Conservation (phyloP, 2,797 vertebrate genomes). For the Neomorphus geoffroyi region DNA sequence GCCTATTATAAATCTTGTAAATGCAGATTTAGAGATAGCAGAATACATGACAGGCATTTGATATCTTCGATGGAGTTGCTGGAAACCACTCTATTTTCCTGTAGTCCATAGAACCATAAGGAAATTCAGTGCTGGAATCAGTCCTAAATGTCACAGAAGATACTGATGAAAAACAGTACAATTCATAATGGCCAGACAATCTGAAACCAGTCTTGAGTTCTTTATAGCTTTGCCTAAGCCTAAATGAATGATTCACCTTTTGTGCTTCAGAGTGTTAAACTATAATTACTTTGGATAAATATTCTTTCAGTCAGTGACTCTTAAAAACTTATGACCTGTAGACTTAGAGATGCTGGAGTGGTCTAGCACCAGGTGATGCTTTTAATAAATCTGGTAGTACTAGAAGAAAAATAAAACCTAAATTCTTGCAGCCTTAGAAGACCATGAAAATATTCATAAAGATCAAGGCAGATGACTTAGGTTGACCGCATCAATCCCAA, state of each 20-base stretch:
- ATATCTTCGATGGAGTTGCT: slow-evolving; percentile 6
- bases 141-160: background rate
- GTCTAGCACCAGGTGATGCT: background rate
- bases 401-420: rapidly evolving
- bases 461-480: background rate
- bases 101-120: background rate
- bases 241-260: background rate
- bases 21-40: slow-evolving; percentile 51
- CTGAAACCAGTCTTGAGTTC: background rate
- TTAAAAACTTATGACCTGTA: background rate
- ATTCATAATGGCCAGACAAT: background rate
- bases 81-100: background rate
- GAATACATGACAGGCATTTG: slow-evolving; percentile 19
- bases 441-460: background rate
- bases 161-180: background rate
- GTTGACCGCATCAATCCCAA: background rate
- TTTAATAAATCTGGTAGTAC: background rate
- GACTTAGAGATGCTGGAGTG: background rate
- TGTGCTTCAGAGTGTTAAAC: background rate
- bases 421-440: background rate
- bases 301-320: background rate
- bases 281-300: background rate
- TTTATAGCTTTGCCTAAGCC: background rate
- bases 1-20: slow-evolving; percentile 39
- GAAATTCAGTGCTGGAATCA: background rate